phyloP scores from a whole-genome alignment of 2,113 vertebrate genomes.

The Amblyornis subalaris region DNA sequence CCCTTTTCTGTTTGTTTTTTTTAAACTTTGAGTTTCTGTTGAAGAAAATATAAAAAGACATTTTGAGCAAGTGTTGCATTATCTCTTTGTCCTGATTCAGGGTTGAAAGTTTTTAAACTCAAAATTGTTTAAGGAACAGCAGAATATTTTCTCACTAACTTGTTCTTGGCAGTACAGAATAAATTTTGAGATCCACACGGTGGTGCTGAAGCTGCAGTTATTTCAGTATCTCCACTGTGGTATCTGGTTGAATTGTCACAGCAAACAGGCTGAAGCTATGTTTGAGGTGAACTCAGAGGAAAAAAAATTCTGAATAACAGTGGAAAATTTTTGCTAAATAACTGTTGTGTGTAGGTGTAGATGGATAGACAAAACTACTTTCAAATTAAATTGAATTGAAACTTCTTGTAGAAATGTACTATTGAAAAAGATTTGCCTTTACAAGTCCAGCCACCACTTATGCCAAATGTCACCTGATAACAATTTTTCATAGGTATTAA shows the following conservation, averaged over 20 bases:
- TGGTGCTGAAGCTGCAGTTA: conserved; percentile 43
- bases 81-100: neutral
- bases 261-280: neutral
- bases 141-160: neutral
- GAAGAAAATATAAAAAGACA: neutral
- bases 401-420: neutral
- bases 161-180: neutral
- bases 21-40: neutral
- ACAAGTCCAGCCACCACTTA: neutral
- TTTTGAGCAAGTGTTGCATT: neutral
- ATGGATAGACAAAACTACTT: neutral
- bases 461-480: neutral
- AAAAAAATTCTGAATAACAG: neutral
- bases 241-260: neutral
- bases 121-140: neutral
- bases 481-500: neutral
- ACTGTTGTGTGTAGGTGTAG: neutral
- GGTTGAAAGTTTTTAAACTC: neutral
- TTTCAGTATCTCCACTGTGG: neutral
- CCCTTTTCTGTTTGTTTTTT: neutral
- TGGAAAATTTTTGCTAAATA: neutral
- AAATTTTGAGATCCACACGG: conserved; percentile 1
- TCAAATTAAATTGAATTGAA: neutral
- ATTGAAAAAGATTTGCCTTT: neutral
- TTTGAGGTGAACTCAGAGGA: neutral